Conservation (phyloP, 2,113 vertebrate species). For the Cisticola juncidis region DNA sequence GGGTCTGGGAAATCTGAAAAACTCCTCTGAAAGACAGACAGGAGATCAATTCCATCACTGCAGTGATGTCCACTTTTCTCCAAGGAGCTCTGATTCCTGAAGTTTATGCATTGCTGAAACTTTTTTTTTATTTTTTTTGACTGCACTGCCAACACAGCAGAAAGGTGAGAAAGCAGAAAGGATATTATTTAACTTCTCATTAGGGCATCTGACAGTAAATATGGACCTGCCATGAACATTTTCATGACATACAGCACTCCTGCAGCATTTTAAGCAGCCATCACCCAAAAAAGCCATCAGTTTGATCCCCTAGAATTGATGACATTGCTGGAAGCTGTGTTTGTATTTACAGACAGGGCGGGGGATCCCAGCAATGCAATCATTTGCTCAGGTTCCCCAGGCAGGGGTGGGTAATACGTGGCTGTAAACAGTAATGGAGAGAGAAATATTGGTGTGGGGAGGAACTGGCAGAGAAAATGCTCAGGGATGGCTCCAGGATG, state of each 20-base stretch:
- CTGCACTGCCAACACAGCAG: background rate
- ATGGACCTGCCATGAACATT: background rate
- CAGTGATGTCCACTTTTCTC: background rate
- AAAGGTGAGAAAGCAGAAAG: background rate
- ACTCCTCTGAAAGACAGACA: background rate
- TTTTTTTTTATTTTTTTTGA: background rate
- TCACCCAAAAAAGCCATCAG: background rate
- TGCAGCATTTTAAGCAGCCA: background rate
- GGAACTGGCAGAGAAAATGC: background rate
- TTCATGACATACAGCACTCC: background rate
- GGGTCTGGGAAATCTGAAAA: background rate
- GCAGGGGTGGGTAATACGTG: background rate
- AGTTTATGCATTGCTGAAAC: background rate
- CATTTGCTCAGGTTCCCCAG: slow-evolving; percentile 47
- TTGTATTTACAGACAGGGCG: slow-evolving; percentile 4
- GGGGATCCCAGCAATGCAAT: slow-evolving; percentile 45
- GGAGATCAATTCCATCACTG: background rate
- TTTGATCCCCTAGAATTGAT: background rate
- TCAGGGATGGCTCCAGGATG: background rate
- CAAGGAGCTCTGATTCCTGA: background rate
- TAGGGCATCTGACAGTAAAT: background rate
- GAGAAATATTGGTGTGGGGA: background rate
- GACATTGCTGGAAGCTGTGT: slow-evolving; percentile 18
- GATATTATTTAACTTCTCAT: background rate
- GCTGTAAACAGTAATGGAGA: background rate